Percentiles rank a stretch among this genome's conserved stretches.
phyloP scores from a whole-genome alignment of 2,797 vertebrate species.

The Phalanger gymnotis region DNA sequence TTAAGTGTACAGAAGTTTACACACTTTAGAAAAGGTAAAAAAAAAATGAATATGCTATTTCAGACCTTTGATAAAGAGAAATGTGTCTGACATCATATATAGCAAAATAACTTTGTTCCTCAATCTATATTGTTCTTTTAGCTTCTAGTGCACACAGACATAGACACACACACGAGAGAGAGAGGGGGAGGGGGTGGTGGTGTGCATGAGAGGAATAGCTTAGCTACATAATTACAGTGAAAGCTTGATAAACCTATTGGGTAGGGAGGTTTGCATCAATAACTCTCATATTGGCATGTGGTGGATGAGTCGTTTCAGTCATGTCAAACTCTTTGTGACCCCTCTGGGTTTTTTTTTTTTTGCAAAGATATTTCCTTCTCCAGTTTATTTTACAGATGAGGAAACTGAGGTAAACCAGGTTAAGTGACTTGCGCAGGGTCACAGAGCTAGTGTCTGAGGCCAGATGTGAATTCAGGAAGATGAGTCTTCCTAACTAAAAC shows the following conservation, averaged over 20 bases:
- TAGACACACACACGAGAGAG: background rate
- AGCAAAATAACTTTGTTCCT: constrained; percentile 23
- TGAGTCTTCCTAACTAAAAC: too few relatives aligned
- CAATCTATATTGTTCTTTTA: constrained; percentile 1
- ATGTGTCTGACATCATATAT: background rate
- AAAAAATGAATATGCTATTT: constrained; percentile 25
- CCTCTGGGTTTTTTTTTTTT: background rate
- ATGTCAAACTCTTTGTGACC: background rate
- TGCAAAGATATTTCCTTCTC: background rate
- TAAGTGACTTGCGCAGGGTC: background rate
- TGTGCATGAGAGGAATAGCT: too few relatives aligned
- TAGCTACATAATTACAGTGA: background rate
- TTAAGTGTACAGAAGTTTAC: background rate
- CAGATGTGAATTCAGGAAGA: background rate
- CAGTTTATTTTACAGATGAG: background rate
- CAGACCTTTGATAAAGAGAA: constrained; percentile 24
- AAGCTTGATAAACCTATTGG: background rate
- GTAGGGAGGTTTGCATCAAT: background rate
- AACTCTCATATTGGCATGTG: background rate
- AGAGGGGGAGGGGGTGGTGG: too few relatives aligned
- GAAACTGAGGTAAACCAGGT: background rate
- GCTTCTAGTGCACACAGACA: background rate
- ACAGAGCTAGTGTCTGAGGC: background rate
- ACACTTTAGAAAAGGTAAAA: background rate
- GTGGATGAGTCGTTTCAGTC: background rate